phyloP scores from a whole-genome alignment of 2,797 vertebrate genomes.

The Manis crassicaudata region DNA sequence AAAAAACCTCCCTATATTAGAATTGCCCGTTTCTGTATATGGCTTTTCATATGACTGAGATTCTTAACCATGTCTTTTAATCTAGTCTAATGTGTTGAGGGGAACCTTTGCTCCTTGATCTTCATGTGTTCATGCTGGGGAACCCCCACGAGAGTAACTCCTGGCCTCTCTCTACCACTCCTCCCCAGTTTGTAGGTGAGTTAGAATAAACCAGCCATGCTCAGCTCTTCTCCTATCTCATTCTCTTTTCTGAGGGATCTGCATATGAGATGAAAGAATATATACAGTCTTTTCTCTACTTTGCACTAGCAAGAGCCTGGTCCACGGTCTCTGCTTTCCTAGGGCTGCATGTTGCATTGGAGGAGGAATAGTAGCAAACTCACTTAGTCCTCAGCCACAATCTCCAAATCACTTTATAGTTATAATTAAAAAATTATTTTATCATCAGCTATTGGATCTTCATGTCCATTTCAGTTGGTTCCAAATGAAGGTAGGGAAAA shows the following conservation, averaged over 20 bases:
- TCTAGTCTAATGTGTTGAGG: not conserved
- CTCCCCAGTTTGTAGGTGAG: not conserved
- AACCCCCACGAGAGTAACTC: not conserved
- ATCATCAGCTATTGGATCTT: not conserved
- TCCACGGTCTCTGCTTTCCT: not conserved
- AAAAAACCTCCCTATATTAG: not conserved
- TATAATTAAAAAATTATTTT: not conserved
- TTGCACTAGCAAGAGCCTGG: not conserved
- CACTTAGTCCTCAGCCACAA: not conserved
- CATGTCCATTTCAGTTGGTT: not conserved
- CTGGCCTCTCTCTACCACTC: not conserved
- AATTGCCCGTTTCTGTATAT: not conserved
- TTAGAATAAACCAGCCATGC: not conserved
- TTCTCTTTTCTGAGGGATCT: not conserved
- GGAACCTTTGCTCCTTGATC: not conserved
- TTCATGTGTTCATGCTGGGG: not conserved
- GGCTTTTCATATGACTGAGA: not conserved
- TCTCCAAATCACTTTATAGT: slow-evolving; percentile 6
- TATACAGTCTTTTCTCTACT: not conserved
- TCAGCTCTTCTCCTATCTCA: not conserved
- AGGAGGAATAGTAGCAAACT: not conserved
- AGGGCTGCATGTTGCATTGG: not conserved
- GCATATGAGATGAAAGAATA: not conserved
- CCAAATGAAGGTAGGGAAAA: not conserved
- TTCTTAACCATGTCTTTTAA: not conserved